Conservation (phyloP, 2,888 invertebrate genomes). For the Diplazon laetatorius region DNA sequence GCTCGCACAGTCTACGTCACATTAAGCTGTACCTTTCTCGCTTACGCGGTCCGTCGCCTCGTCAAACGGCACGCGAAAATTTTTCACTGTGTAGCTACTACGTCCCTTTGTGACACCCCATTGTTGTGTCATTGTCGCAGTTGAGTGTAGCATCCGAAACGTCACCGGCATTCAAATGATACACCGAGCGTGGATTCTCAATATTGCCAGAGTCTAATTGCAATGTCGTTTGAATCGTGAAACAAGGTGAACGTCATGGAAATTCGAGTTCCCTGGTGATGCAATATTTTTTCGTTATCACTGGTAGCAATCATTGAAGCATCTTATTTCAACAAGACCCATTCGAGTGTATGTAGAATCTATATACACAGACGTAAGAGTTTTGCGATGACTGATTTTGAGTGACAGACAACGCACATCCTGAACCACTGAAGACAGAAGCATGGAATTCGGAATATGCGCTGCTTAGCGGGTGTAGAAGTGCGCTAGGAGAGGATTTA, state of each 20-base stretch:
- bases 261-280: slow-evolving; percentile 1
- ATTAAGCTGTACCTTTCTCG: slow-evolving; percentile 35
- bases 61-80: slow-evolving; percentile 43
- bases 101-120: slow-evolving; percentile 23
- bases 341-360: slow-evolving; percentile 38
- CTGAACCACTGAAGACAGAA: too few relatives aligned
- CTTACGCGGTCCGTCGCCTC: slow-evolving; percentile 33
- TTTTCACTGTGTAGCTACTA: slow-evolving; percentile 12
- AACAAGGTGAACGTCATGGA: neutral
- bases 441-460: too few relatives aligned
- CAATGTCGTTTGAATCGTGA: neutral
- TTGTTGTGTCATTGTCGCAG: slow-evolving; percentile 30
- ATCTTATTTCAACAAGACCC: slow-evolving; percentile 39
- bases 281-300: slow-evolving; percentile 17
- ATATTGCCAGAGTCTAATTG: neutral
- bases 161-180: slow-evolving; percentile 6
- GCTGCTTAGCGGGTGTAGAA: too few relatives aligned
- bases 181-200: neutral
- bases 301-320: slow-evolving; percentile 14
- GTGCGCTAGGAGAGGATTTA: too few relatives aligned
- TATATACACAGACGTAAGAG: too few relatives aligned
- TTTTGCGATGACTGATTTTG: too few relatives aligned
- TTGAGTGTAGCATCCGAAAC: neutral
- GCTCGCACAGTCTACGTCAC: slow-evolving; percentile 27
- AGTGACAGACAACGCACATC: too few relatives aligned